A percentile compares a stretch with the other conserved stretches of the same genome.
These are phyloP conservation scores for Parnassius orleans DNA, from an alignment of 2,888 invertebrate genomes.

Conservation along the genomic window DNA sequence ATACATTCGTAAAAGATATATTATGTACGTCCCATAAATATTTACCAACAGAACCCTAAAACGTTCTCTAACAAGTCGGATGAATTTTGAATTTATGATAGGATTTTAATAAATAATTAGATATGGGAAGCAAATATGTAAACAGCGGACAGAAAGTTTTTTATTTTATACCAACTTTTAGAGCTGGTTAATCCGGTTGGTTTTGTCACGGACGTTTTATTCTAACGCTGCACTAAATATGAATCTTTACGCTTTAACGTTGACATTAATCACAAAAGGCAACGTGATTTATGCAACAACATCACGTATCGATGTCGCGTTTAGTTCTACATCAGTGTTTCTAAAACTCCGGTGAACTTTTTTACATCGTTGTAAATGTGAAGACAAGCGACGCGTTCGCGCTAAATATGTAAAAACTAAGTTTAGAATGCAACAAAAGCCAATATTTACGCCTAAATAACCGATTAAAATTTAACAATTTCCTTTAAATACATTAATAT, in stretches of 20 bases:
- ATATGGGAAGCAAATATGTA: constrained; percentile 58
- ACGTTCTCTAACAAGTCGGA: constrained; percentile 39
- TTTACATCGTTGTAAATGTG: neutral
- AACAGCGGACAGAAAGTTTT: constrained; percentile 70
- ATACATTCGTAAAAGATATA: too few species aligned
- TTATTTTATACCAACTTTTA: constrained; percentile 58
- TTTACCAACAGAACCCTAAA: constrained; percentile 35
- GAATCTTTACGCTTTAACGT: constrained; percentile 69
- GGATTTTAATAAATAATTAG: constrained; percentile 73
- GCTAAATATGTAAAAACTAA: too few species aligned
- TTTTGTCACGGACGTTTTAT: constrained; percentile 58
- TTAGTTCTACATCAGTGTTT: constrained; percentile 42
- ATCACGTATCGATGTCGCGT: constrained; percentile 53
- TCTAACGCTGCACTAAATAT: constrained; percentile 69
- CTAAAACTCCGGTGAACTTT: constrained; percentile 12
- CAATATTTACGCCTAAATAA: too few species aligned
- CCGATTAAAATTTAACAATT: too few species aligned
- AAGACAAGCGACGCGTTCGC: too few species aligned
- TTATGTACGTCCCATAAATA: too few species aligned
- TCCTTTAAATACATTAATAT: too few species aligned
- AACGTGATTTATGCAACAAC: constrained; percentile 67
- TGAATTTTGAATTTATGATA: constrained; percentile 63
- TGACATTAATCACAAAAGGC: constrained; percentile 78
- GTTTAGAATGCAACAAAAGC: too few species aligned
- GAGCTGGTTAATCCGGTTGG: constrained; percentile 57